phyloP scores from a whole-genome alignment of 2,888 invertebrate species.

The Ctenicera cuprea region DNA sequence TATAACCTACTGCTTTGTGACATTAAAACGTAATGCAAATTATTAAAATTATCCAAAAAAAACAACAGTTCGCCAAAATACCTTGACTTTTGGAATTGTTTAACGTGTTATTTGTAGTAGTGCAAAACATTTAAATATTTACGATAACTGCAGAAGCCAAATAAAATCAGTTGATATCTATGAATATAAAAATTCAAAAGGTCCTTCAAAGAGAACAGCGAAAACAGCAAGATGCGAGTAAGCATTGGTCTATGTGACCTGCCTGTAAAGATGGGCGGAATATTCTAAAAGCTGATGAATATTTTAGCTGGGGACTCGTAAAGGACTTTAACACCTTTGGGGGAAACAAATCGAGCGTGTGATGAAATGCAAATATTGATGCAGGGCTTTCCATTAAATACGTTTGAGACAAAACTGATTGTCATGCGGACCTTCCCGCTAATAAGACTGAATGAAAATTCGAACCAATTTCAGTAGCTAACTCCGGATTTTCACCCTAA shows the following conservation, averaged over 20 bases:
- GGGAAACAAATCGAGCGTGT: conserved; percentile 65
- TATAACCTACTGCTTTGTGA: no score
- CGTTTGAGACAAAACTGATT: conserved; percentile 54
- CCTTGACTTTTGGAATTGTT: no score
- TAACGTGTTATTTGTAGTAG: background rate
- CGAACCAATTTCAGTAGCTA: conserved; percentile 18
- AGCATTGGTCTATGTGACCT: conserved; percentile 45
- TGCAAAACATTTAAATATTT: background rate
- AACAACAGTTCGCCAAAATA: no score
- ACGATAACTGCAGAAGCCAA: background rate
- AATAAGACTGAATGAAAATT: conserved; percentile 41
- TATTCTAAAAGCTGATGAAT: conserved; percentile 61
- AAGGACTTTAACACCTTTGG: conserved; percentile 63
- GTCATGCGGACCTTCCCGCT: conserved; percentile 55
- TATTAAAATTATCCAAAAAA: no score
- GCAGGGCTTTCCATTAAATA: conserved; percentile 54
- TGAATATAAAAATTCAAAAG: conserved; percentile 23
- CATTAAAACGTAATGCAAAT: no score
- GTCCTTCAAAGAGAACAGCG: background rate
- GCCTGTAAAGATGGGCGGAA: conserved; percentile 50
- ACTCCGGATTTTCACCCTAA: background rate
- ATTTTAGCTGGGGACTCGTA: conserved; percentile 60
- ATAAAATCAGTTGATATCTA: conserved; percentile 1
- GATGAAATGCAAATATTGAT: conserved; percentile 68
- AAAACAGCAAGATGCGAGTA: conserved; percentile 28